Percentiles rank a stretch among this genome's conserved stretches.
These are phyloP conservation scores for Scaptomyza pallida DNA, from an alignment of 1,140 invertebrate genomes.

Conservation along the genomic window DNA sequence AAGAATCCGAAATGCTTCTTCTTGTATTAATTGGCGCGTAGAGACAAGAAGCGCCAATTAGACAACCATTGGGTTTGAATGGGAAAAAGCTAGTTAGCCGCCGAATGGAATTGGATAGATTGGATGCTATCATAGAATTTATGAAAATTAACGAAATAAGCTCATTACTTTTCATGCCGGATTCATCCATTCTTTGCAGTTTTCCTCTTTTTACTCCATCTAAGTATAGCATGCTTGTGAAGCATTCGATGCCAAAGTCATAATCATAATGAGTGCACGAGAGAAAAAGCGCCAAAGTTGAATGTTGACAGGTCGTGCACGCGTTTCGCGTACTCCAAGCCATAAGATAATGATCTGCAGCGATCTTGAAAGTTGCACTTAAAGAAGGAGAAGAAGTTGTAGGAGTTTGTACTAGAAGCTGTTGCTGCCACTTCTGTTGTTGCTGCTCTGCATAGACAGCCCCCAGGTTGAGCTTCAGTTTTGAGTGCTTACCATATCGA, in stretches of 20 bases:
- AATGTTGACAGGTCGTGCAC: slow-evolving; percentile 78
- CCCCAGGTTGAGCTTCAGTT: slow-evolving; percentile 54
- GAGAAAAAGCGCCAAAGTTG: slow-evolving; percentile 20
- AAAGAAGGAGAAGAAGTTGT: neutral
- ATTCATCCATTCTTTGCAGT: no score
- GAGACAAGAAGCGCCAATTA: slow-evolving; percentile 62
- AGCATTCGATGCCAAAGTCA: slow-evolving; percentile 49
- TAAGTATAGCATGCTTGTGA: neutral
- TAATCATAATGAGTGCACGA: slow-evolving; percentile 81
- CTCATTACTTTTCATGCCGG: no score
- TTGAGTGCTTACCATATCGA: slow-evolving; percentile 80
- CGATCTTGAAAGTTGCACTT: slow-evolving; percentile 14
- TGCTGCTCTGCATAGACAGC: slow-evolving; percentile 71
- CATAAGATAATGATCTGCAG: slow-evolving; percentile 49
- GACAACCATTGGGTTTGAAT: slow-evolving; percentile 47
- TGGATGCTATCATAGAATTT: slow-evolving; percentile 59
- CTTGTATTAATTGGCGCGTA: slow-evolving; percentile 58
- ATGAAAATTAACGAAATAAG: slow-evolving; percentile 62
- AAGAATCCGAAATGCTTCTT: slow-evolving; percentile 59
- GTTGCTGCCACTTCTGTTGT: slow-evolving; percentile 33
- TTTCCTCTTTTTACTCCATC: no score
- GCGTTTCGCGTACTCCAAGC: slow-evolving; percentile 65
- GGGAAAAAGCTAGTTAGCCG: slow-evolving; percentile 1
- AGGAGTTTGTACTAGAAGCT: neutral
- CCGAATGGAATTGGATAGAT: slow-evolving; percentile 34